phyloP scores from a whole-genome alignment of 2,888 invertebrate species.

The Mactromeris polynyma region DNA sequence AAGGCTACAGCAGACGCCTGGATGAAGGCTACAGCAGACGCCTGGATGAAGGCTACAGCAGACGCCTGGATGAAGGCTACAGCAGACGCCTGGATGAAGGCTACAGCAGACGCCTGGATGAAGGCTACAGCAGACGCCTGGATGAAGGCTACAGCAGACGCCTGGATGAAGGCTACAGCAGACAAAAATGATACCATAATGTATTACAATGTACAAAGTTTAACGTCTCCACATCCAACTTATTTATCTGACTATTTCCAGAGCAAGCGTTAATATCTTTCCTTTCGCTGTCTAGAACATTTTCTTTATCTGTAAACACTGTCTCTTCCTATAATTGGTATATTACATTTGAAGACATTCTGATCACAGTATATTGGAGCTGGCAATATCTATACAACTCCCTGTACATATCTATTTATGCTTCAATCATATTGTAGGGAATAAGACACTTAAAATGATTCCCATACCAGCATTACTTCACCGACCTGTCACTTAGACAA shows the following conservation, averaged over 20 bases:
- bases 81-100: no score
- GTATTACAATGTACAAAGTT: background rate
- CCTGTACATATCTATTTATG: background rate
- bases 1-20: no score
- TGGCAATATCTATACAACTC: background rate
- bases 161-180: background rate
- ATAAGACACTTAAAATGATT: conserved; percentile 3
- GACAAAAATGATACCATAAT: background rate
- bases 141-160: no score
- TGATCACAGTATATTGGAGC: background rate
- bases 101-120: no score
- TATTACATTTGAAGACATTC: conserved; percentile 8
- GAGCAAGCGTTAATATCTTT: background rate
- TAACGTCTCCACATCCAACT: background rate
- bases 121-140: no score
- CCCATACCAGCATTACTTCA: background rate
- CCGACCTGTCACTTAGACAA: background rate
- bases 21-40: no score
- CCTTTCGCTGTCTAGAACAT: background rate
- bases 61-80: no score
- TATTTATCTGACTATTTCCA: background rate
- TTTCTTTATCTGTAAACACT: conserved; percentile 1
- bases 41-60: no score
- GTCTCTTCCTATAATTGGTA: conserved; percentile 8
- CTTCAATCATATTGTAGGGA: background rate